Evolutionary conservation across 1,140 invertebrate species (phyloP).

Genomic region (Listronotus oregonensis): DNA sequence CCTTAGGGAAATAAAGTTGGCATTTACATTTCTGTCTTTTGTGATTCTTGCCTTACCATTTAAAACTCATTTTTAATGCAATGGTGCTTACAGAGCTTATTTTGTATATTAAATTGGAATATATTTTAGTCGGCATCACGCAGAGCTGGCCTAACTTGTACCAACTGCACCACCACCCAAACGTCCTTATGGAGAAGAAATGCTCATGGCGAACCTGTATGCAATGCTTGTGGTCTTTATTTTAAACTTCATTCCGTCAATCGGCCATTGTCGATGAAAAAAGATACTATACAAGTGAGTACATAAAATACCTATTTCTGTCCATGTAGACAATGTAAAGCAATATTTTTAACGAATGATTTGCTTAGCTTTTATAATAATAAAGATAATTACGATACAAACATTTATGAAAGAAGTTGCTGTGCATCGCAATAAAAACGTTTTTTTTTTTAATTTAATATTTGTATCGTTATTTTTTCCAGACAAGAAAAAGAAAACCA

Average conservation of each 20-base stretch:
- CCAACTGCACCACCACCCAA: slow-evolving; percentile 85
- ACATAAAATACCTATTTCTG: neutral
- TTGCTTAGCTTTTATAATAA: too few relatives aligned
- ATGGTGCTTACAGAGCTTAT: too few relatives aligned
- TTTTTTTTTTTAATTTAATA: neutral
- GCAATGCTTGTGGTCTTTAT: slow-evolving; percentile 94
- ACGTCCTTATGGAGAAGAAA: slow-evolving; percentile 93
- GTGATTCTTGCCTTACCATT: too few relatives aligned
- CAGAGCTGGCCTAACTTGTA: slow-evolving; percentile 82
- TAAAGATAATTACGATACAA: too few relatives aligned
- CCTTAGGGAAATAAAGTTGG: too few relatives aligned
- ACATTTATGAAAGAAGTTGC: too few relatives aligned
- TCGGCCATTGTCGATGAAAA: slow-evolving; percentile 91
- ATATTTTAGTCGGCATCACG: slow-evolving; percentile 69
- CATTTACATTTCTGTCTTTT: too few relatives aligned
- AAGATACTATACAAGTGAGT: slow-evolving; percentile 86
- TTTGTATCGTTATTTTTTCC: slow-evolving; percentile 52
- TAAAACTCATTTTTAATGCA: too few relatives aligned
- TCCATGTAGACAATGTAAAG: too few relatives aligned
- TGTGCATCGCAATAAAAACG: too few relatives aligned
- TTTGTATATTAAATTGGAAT: too few relatives aligned
- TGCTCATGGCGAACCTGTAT: slow-evolving; percentile 84
- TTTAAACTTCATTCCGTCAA: slow-evolving; percentile 89
- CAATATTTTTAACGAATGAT: too few relatives aligned
- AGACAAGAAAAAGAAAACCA: slow-evolving; percentile 91